Evolutionary conservation across 2,113 vertebrate genomes (phyloP).

Genomic region (Perognathus longimembris): DNA sequence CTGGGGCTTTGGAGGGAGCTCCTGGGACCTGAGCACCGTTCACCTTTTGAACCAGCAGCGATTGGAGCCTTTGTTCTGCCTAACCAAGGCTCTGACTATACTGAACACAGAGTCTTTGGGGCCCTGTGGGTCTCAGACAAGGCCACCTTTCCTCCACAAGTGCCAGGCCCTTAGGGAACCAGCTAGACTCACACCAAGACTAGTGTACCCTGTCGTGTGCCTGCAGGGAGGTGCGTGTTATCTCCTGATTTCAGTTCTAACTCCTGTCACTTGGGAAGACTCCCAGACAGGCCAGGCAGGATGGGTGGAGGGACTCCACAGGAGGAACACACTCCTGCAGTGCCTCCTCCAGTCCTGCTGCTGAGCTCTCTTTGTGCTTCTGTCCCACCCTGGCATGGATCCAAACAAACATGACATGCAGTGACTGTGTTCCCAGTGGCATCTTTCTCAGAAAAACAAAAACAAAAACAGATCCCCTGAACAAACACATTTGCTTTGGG

Average conservation of each 20-base stretch:
- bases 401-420: slow-evolving; percentile 27
- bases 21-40: no score
- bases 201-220: not conserved
- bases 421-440: not conserved
- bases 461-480: slow-evolving; percentile 55
- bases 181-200: not conserved
- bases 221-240: slow-evolving; percentile 35
- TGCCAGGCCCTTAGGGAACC: no score
- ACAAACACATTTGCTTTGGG: slow-evolving; percentile 51
- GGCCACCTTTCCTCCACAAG: no score
- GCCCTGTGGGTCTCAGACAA: no score
- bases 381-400: not conserved
- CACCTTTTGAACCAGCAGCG: no score
- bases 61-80: no score
- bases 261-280: slow-evolving; percentile 55
- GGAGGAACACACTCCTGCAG: not conserved
- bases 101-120: no score
- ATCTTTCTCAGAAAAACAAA: slow-evolving; percentile 63
- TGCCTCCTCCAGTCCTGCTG: not conserved
- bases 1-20: no score
- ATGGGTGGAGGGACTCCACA: slow-evolving; percentile 58
- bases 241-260: slow-evolving; percentile 52
- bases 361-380: slow-evolving; percentile 1
- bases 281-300: slow-evolving; percentile 57
- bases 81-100: no score